Evolutionary conservation across 2,888 invertebrate genomes (phyloP).

Genomic region (Ochropleura leucogaster): DNA sequence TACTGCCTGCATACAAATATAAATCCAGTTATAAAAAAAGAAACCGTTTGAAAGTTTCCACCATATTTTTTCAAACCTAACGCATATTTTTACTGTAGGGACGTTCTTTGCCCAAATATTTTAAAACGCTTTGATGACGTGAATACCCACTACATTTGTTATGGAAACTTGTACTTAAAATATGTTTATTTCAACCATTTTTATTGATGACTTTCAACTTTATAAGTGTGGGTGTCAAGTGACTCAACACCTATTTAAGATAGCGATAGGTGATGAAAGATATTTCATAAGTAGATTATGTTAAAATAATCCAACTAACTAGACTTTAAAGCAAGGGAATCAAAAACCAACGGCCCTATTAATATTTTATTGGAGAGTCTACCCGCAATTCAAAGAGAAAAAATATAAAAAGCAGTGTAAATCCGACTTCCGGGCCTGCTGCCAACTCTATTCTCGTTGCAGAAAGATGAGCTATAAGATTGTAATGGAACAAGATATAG

Average conservation of each 20-base stretch:
- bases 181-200: background rate
- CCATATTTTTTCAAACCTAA: constrained; percentile 19
- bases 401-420: constrained; percentile 72
- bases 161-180: background rate
- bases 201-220: background rate
- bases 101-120: constrained; percentile 14
- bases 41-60: background rate
- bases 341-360: constrained; percentile 28
- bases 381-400: constrained; percentile 47
- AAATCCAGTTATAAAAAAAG: constrained; percentile 1
- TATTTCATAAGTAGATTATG: background rate
- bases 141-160: background rate
- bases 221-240: background rate
- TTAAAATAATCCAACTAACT: background rate
- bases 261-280: no score
- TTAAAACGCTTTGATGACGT: constrained; percentile 15
- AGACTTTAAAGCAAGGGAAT: background rate
- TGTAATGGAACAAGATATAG: constrained; percentile 72
- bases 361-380: constrained; percentile 55
- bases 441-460: constrained; percentile 83
- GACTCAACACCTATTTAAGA: no score
- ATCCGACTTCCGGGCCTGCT: constrained; percentile 76
- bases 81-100: constrained; percentile 13
- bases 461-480: constrained; percentile 81
- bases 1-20: background rate